phyloP scores from a whole-genome alignment of 2,888 invertebrate genomes.

The Gandaritis pyraliata region DNA sequence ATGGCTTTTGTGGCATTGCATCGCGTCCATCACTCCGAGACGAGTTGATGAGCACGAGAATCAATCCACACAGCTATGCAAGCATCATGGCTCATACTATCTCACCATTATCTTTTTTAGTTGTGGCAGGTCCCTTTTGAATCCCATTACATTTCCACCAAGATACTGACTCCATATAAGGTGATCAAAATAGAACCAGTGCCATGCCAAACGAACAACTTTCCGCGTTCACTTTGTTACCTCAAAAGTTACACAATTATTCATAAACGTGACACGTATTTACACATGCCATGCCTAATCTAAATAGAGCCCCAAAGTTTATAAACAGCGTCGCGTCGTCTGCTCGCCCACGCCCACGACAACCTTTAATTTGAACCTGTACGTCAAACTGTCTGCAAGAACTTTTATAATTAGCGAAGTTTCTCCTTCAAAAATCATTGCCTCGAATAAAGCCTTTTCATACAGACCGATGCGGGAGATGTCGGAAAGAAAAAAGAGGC shows the following conservation, averaged over 20 bases:
- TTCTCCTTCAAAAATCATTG: constrained; percentile 30
- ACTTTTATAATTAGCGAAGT: constrained; percentile 34
- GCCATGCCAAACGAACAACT: not conserved
- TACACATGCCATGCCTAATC: no score
- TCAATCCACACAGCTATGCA: no score
- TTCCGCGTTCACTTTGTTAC: not conserved
- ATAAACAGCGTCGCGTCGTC: constrained; percentile 30
- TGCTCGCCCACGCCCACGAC: constrained; percentile 30
- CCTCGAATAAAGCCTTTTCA: constrained; percentile 16
- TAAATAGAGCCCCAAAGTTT: constrained; percentile 19
- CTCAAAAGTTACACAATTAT: constrained; percentile 14
- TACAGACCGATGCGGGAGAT: not conserved
- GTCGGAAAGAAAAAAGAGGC: not conserved
- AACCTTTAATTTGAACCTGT: constrained; percentile 33
- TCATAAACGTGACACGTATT: constrained; percentile 4
- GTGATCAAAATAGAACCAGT: not conserved
- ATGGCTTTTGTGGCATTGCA: no score
- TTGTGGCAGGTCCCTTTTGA: no score
- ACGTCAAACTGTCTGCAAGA: constrained; percentile 33
- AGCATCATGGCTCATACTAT: no score
- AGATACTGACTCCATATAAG: not conserved
- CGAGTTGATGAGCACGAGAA: no score
- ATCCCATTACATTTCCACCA: no score
- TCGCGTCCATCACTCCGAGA: no score
- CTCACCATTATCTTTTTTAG: no score